Conservation (phyloP, 1,140 invertebrate species). For the Tachypleus tridentatus region DNA sequence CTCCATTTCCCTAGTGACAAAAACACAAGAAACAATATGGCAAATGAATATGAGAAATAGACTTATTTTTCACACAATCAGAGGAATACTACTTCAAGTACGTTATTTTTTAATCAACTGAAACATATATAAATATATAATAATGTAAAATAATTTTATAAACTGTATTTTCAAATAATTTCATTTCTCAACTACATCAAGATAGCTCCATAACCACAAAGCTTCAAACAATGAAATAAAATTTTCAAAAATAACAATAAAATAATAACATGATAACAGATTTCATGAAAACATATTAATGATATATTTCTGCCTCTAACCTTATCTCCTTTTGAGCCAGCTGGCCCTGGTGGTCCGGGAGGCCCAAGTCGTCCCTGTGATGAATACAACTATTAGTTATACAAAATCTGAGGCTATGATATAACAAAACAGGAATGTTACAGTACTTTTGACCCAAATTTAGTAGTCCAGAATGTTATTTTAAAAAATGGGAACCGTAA, state of each 20-base stretch:
- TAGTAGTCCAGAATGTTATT: not conserved
- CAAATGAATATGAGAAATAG: too few species aligned
- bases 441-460: not conserved
- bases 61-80: too few species aligned
- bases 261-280: not conserved
- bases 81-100: too few species aligned
- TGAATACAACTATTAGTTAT: constrained; percentile 38
- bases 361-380: constrained; percentile 39
- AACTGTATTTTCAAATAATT: too few species aligned
- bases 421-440: too few species aligned
- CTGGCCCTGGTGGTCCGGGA: constrained; percentile 48
- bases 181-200: not conserved
- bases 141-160: too few species aligned
- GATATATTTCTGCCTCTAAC: constrained; percentile 20
- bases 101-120: too few species aligned
- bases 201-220: not conserved
- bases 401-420: too few species aligned
- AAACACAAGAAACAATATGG: not conserved
- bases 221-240: not conserved
- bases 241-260: not conserved
- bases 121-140: too few species aligned
- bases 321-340: constrained; percentile 53
- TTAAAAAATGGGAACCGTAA: too few species aligned
- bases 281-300: not conserved
- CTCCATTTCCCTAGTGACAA: constrained; percentile 26